Evolutionary conservation across 2,888 invertebrate genomes (phyloP), one percentile per base, ranked within the genome.

Genomic region (Oxystoma pomonae): DNA sequence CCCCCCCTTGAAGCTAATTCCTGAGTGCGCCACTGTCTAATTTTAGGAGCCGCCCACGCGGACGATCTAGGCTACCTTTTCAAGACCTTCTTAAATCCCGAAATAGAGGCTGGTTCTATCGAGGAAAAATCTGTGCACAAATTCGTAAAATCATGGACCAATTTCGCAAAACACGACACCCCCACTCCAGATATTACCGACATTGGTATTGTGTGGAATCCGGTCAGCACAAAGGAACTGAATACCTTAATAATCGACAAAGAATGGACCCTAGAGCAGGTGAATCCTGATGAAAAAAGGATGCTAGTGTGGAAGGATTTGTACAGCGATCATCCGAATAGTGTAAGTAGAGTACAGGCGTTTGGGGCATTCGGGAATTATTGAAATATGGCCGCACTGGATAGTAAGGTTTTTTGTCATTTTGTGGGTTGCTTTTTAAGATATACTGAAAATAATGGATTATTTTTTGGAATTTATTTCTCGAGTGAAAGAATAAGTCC

Each of bases 101-200:
- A 35, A 22, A 20, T 68, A 2, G 61, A 60, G 56, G 57, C 60
- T 2, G 69, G 62, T 18, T 68, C 68, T n/a, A 20, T 62, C 9
- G 73, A 73, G 60, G 69, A 71, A n/a, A 60, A 62, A 22, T 65
- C 64, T 7, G 65, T 71, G 5, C 63, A 61, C 16, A 67, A 66
- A 52, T 65, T 74, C 21, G 65, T 71, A 1, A 73, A 68, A 66
- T 60, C 75, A 55, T 76, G 75, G 75, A 71, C 74, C 0, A 75
- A 76, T 68, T 76, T 76, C 64, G 74, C 74, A 1, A 74, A 67
- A 66, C 67, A 60, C 61, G 72, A 73, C 0, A 70, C 71, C 60
- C 75, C 75, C 2, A 73, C 71, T 16, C 67, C 71, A 1, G 19
- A 61, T 20, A 51, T 19, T 66, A 12, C 16, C 7, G 52, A 20